These are phyloP conservation scores for Tetropium fuscum DNA, from an alignment of 2,888 invertebrate genomes.

Conservation along the genomic window DNA sequence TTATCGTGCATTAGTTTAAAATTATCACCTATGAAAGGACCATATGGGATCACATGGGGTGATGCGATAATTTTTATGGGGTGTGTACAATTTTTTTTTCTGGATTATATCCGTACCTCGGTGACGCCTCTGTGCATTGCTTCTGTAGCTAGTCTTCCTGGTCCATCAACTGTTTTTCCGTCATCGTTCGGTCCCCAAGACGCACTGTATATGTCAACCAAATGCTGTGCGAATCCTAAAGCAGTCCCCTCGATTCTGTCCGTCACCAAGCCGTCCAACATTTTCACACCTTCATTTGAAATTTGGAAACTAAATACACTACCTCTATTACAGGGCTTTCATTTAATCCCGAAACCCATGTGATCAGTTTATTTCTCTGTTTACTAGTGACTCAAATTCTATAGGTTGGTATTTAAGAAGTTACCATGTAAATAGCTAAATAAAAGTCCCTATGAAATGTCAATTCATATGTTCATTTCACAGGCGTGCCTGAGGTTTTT, in stretches of 20 bases:
- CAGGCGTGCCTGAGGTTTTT: too few species aligned
- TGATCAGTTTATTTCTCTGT: too few species aligned
- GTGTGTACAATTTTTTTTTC: not conserved
- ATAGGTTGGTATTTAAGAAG: too few species aligned
- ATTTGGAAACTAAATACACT: slow-evolving; percentile 9
- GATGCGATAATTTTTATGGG: not conserved
- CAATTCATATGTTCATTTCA: too few species aligned
- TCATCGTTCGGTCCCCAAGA: slow-evolving; percentile 96
- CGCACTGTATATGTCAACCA: slow-evolving; percentile 92
- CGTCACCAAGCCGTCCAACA: slow-evolving; percentile 89
- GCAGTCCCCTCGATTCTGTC: slow-evolving; percentile 90
- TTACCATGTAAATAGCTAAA: too few species aligned
- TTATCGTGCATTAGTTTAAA: too few species aligned
- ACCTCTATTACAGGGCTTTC: too few species aligned
- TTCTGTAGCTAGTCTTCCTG: slow-evolving; percentile 81
- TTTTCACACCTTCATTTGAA: slow-evolving; percentile 75
- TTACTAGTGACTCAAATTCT: too few species aligned
- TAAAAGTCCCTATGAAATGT: too few species aligned
- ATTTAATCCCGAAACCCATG: too few species aligned
- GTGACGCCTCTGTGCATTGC: slow-evolving; percentile 82
- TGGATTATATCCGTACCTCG: slow-evolving; percentile 69
- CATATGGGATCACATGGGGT: too few species aligned
- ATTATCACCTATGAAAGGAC: too few species aligned
- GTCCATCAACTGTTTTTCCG: slow-evolving; percentile 89
- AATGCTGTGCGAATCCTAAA: slow-evolving; percentile 78